A percentile compares a stretch with the other conserved stretches of the same genome.
Evolutionary conservation across 2,113 vertebrate species (phyloP).

Genomic region (Lethenteron camtschaticum): DNA sequence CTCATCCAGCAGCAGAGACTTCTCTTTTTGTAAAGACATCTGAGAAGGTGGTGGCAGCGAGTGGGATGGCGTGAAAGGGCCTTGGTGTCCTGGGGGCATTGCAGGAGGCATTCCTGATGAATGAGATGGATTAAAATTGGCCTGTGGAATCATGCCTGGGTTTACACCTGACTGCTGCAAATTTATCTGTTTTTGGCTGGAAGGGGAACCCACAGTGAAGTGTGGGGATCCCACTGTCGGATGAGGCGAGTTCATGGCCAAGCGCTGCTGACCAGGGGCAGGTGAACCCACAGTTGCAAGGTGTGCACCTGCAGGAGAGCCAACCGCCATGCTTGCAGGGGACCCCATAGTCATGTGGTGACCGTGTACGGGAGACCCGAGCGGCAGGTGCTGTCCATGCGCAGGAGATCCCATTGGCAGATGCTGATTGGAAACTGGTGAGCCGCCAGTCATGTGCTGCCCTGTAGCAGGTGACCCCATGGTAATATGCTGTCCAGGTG

Average conservation of each 20-base stretch:
- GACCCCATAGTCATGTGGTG: slow-evolving; percentile 2
- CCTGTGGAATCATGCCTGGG: too few species aligned
- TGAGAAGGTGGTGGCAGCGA: neutral
- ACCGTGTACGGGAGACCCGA: neutral
- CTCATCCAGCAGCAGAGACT: slow-evolving; percentile 63
- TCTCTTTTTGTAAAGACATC: slow-evolving; percentile 18
- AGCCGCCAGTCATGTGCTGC: too few species aligned
- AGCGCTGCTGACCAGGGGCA: neutral
- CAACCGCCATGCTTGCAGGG: neutral
- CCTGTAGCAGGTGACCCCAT: too few species aligned
- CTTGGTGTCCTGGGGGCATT: neutral
- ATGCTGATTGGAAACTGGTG: too few species aligned
- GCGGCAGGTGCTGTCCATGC: neutral
- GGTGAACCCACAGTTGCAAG: too few species aligned
- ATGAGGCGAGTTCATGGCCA: slow-evolving; percentile 3
- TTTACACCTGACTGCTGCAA: neutral
- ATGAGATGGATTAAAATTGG: too few species aligned
- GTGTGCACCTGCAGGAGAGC: too few species aligned
- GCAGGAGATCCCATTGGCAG: slow-evolving; percentile 1
- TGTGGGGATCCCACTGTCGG: slow-evolving; percentile 1
- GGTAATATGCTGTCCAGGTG: neutral
- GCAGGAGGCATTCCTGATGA: neutral
- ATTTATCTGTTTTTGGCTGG: neutral
- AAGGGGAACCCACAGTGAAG: neutral
- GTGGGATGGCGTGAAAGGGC: neutral